Percentiles rank a stretch among this genome's conserved stretches.
phyloP scores from a whole-genome alignment of 1,140 invertebrate genomes.

The Ceratoteleas bidentatus region DNA sequence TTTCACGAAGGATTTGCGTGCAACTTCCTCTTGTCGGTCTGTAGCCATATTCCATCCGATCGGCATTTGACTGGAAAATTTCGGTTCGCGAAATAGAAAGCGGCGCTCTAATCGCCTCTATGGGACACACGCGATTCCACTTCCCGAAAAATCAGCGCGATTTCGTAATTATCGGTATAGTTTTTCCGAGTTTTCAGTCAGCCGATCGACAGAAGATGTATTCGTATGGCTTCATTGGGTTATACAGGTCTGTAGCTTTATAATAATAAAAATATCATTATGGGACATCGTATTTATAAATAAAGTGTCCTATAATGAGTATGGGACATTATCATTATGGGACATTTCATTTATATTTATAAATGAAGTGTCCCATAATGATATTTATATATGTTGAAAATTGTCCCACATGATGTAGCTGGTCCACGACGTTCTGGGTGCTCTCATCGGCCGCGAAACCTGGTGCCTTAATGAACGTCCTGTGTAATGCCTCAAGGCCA shows the following conservation, averaged over 20 bases:
- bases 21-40: constrained; percentile 4
- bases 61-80: constrained; percentile 14
- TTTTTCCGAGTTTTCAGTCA: not conserved
- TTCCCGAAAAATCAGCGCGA: not conserved
- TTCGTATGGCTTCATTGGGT: too few species aligned
- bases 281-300: too few species aligned
- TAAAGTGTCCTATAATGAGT: too few species aligned
- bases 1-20: constrained; percentile 1
- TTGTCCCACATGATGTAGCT: constrained; percentile 89
- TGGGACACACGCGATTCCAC: not conserved
- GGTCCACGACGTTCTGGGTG: constrained; percentile 95
- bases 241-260: too few species aligned
- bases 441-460: constrained; percentile 94
- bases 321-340: too few species aligned
- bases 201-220: too few species aligned
- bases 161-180: not conserved
- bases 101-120: constrained; percentile 17
- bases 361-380: too few species aligned
- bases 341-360: too few species aligned
- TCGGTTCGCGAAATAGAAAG: constrained; percentile 24
- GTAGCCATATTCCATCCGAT: not conserved
- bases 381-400: too few species aligned
- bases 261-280: too few species aligned
- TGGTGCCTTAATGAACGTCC: constrained; percentile 94
- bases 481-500: constrained; percentile 93